Evolutionary conservation across 1,140 invertebrate genomes (phyloP).

Genomic region (Danaus plexippus): DNA sequence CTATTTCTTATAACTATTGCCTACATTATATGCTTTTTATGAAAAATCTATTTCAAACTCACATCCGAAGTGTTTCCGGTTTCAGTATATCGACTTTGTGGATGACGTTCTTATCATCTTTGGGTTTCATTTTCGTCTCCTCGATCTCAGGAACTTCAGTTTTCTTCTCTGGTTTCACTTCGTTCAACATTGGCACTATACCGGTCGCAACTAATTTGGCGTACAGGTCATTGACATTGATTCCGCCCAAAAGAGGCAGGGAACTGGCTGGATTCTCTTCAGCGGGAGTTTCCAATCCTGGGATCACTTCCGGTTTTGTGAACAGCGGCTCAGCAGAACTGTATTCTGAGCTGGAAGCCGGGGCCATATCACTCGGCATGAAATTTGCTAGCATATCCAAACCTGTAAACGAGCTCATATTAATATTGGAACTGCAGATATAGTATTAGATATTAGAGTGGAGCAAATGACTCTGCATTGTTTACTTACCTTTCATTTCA

Average conservation of each 20-base stretch:
- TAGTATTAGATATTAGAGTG: too few relatives aligned
- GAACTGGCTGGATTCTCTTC: slow-evolving; percentile 46
- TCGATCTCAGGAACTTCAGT: slow-evolving; percentile 51
- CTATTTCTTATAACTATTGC: too few relatives aligned
- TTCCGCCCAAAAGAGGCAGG: slow-evolving; percentile 47
- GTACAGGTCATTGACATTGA: slow-evolving; percentile 88
- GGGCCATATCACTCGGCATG: slow-evolving; percentile 74
- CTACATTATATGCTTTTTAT: too few relatives aligned
- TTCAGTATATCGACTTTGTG: slow-evolving; percentile 77
- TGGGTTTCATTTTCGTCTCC: slow-evolving; percentile 46
- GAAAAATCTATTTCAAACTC: slow-evolving; percentile 47
- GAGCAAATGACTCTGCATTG: too few relatives aligned
- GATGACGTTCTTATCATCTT: slow-evolving; percentile 64
- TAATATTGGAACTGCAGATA: too few relatives aligned
- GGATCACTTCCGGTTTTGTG: slow-evolving; percentile 40
- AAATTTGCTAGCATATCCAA: slow-evolving; percentile 76
- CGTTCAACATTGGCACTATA: slow-evolving; percentile 75
- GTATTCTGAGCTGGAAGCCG: slow-evolving; percentile 73
- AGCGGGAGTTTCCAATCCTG: slow-evolving; percentile 42
- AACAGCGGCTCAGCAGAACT: slow-evolving; percentile 48
- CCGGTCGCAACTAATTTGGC: slow-evolving; percentile 87
- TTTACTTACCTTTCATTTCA: slow-evolving; percentile 50
- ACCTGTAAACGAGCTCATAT: slow-evolving; percentile 24
- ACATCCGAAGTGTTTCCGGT: slow-evolving; percentile 83
- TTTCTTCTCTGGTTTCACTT: slow-evolving; percentile 51